A percentile compares a stretch with the other conserved stretches of the same genome.
These are phyloP conservation scores for Bryconaethiops microstoma DNA, from an alignment of 2,797 vertebrate genomes.

Conservation along the genomic window DNA sequence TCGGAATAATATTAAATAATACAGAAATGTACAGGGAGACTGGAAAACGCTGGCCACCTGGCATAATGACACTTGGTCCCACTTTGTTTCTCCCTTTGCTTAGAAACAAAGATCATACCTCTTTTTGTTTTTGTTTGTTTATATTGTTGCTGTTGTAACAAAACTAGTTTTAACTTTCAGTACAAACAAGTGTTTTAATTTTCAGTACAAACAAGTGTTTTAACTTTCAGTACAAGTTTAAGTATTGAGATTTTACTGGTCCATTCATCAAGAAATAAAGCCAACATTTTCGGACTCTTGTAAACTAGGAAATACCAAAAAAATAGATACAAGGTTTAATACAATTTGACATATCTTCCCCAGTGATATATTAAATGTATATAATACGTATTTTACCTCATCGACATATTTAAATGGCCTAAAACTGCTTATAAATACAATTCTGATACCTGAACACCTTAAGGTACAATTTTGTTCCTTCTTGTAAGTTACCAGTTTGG, in stretches of 20 bases:
- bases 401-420: not conserved
- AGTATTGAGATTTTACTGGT: too few species aligned
- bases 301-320: too few species aligned
- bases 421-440: not conserved
- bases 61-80: constrained; percentile 15
- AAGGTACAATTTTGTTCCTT: not conserved
- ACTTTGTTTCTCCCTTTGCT: constrained; percentile 3
- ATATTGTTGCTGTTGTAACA: not conserved
- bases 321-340: too few species aligned
- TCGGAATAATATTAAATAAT: constrained; percentile 1
- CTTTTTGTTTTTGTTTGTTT: not conserved
- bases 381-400: too few species aligned
- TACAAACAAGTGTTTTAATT: too few species aligned
- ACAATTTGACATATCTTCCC: too few species aligned
- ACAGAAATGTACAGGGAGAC: constrained; percentile 10
- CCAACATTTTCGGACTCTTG: too few species aligned
- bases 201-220: too few species aligned
- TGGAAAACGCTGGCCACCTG: not conserved
- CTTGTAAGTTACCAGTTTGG: not conserved
- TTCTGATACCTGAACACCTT: not conserved
- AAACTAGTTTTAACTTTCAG: too few species aligned
- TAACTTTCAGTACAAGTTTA: too few species aligned
- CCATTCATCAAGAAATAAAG: too few species aligned
- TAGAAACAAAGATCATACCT: not conserved
- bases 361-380: too few species aligned